phyloP scores from a whole-genome alignment of 1,140 invertebrate species.

The Theocolax elegans region DNA sequence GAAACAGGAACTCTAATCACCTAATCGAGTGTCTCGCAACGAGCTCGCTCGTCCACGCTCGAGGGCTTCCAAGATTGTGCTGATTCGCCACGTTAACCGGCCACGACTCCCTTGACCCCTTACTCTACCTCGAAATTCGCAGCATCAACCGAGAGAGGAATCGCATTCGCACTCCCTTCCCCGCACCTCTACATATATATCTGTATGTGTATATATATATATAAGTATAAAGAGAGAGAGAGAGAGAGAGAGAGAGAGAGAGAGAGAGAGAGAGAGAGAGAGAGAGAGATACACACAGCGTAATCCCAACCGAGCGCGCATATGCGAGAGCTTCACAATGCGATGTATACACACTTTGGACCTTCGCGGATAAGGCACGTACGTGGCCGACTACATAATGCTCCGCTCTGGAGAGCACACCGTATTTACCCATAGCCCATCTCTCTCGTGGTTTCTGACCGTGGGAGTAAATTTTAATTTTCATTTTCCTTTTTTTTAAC shows the following conservation, averaged over 20 bases:
- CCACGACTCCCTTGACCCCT: neutral
- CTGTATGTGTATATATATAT: too few relatives aligned
- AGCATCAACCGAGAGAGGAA: conserved; percentile 3
- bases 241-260: too few relatives aligned
- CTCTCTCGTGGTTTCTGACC: neutral
- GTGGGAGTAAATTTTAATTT: too few relatives aligned
- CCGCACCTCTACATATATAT: neutral
- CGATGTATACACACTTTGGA: too few relatives aligned
- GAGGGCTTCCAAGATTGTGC: conserved; percentile 3
- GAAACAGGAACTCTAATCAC: neutral
- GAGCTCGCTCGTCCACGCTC: neutral
- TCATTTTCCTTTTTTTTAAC: too few relatives aligned
- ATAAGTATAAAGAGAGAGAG: too few relatives aligned
- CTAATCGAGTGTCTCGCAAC: neutral
- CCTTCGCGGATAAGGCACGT: conserved; percentile 23
- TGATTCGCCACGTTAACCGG: conserved; percentile 16
- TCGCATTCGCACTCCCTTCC: conserved; percentile 10
- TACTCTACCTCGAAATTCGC: conserved; percentile 20
- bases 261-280: too few relatives aligned
- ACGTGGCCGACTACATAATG: neutral
- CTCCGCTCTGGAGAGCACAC: neutral
- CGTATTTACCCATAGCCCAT: conserved; percentile 22
- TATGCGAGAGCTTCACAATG: too few relatives aligned
- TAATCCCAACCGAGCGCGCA: too few relatives aligned
- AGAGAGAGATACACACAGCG: too few relatives aligned